phyloP scores from a whole-genome alignment of 2,888 invertebrate species.

The Dryococelus australis region DNA sequence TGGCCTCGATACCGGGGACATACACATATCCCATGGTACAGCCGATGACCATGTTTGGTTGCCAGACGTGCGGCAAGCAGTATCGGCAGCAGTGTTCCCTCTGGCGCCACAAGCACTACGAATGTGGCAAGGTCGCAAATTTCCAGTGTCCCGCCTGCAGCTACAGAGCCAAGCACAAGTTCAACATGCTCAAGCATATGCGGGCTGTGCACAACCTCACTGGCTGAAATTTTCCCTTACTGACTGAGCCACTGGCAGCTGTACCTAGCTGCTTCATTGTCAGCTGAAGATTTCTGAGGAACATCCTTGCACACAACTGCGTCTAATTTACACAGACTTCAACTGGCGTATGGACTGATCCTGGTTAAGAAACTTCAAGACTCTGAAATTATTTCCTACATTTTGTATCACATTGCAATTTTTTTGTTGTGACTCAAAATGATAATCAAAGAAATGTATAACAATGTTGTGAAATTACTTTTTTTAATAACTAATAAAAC shows the following conservation, averaged over 20 bases:
- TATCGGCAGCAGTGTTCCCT: constrained; percentile 88
- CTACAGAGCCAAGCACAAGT: constrained; percentile 76
- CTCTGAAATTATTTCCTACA: no score
- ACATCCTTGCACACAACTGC: neutral
- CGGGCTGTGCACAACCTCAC: neutral
- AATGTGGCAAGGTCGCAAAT: constrained; percentile 62
- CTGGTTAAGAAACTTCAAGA: no score
- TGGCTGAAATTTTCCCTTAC: neutral
- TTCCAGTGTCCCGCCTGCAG: constrained; percentile 76
- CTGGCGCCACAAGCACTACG: constrained; percentile 82
- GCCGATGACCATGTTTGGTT: constrained; percentile 53
- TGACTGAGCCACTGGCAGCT: neutral
- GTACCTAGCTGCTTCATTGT: neutral
- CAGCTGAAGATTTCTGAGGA: neutral
- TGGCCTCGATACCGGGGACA: neutral
- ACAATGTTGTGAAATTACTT: no score
- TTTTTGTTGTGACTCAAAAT: no score
- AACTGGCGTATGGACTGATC: no score
- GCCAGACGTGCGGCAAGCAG: constrained; percentile 83
- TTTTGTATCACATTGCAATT: no score
- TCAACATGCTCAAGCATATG: constrained; percentile 33
- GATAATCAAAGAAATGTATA: no score
- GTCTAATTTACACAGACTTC: no score
- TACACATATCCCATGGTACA: neutral
- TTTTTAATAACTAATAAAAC: no score